These are phyloP conservation scores for Psittacula cyanocephala DNA, from an alignment of 2,113 vertebrate genomes.

Conservation along the genomic window DNA sequence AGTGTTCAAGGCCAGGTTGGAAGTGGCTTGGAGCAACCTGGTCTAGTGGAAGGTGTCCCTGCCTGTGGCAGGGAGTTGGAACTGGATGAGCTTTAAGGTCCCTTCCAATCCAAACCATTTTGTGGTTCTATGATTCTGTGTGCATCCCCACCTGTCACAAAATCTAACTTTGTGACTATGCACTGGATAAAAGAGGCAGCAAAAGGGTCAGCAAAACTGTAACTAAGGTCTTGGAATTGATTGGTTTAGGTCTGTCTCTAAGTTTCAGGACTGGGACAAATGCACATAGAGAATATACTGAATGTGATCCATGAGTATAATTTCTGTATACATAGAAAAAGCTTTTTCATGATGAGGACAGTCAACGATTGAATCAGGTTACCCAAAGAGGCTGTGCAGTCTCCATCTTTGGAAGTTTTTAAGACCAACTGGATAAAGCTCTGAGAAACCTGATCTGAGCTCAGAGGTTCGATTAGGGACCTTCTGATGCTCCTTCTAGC, in stretches of 20 bases:
- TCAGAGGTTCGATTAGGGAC: neutral
- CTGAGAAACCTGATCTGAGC: neutral
- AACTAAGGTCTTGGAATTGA: neutral
- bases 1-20: neutral
- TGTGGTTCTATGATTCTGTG: neutral
- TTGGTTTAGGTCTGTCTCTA: neutral
- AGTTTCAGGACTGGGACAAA: neutral
- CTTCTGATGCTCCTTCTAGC: neutral
- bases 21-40: neutral
- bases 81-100: neutral
- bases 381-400: neutral
- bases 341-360: neutral
- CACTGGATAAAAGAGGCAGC: neutral
- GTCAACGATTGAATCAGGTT: fast-evolving
- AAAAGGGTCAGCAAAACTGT: neutral
- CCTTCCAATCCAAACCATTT: neutral
- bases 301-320: neutral
- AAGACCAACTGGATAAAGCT: neutral
- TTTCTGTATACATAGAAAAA: neutral
- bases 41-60: neutral
- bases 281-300: neutral
- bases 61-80: neutral
- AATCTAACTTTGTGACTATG: neutral
- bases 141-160: neutral
- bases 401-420: neutral